A percentile compares a stretch with the other conserved stretches of the same genome.
These are phyloP conservation scores for Tetranychus truncatus DNA, from an alignment of 2,888 invertebrate species.

Conservation along the genomic window DNA sequence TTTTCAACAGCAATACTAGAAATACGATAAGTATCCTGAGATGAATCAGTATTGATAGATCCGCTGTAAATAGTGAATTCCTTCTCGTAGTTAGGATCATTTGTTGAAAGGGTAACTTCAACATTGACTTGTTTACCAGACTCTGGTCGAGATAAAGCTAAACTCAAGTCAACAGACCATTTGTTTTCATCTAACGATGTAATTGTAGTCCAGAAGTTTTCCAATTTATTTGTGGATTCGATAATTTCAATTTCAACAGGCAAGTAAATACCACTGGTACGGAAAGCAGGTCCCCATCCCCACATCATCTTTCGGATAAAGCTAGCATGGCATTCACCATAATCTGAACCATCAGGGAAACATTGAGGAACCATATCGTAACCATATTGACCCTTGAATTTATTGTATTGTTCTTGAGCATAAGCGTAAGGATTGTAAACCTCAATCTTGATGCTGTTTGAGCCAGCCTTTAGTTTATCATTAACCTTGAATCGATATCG, in stretches of 20 bases:
- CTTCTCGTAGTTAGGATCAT: neutral
- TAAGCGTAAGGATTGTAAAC: slow-evolving; percentile 17
- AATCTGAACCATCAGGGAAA: slow-evolving; percentile 8
- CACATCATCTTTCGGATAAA: slow-evolving; percentile 77
- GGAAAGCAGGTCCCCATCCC: slow-evolving; percentile 93
- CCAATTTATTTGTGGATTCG: neutral
- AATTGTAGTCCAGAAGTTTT: neutral
- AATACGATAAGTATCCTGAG: neutral
- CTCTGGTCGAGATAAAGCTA: neutral
- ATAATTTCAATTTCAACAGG: slow-evolving; percentile 33
- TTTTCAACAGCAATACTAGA: neutral
- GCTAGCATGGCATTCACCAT: slow-evolving; percentile 65
- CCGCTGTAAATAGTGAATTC: neutral
- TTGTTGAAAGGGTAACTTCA: neutral
- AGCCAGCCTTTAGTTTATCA: slow-evolving; percentile 31
- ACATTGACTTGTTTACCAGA: neutral
- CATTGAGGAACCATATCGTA: slow-evolving; percentile 19
- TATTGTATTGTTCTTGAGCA: slow-evolving; percentile 12
- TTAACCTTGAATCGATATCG: slow-evolving; percentile 53
- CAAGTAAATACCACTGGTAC: slow-evolving; percentile 79
- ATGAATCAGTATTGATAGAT: neutral
- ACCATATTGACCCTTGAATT: neutral
- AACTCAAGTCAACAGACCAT: neutral
- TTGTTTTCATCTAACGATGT: neutral
- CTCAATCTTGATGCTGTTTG: slow-evolving; percentile 13